Conservation (phyloP, 2,797 vertebrate species). For the Leptoclinus maculatus region DNA sequence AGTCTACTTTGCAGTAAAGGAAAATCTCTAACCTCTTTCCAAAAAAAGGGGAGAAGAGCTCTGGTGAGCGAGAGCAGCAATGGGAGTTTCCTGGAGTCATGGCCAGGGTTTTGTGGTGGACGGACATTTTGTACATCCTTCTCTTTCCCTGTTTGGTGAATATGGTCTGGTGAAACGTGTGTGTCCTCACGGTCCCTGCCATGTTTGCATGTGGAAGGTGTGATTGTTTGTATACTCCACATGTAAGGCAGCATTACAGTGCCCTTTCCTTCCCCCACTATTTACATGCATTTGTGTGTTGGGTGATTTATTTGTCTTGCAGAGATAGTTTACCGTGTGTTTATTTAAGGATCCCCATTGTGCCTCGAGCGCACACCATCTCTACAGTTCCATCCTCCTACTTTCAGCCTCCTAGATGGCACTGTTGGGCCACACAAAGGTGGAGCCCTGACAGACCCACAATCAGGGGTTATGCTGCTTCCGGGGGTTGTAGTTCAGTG, state of each 20-base stretch:
- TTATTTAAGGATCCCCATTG: too few species aligned
- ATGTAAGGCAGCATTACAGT: neutral
- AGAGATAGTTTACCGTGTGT: neutral
- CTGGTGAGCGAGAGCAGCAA: constrained; percentile 40
- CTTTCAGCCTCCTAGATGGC: constrained; percentile 68
- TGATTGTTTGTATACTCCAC: neutral
- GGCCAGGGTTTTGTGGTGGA: neutral
- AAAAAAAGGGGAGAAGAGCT: neutral
- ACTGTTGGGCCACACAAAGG: constrained; percentile 66
- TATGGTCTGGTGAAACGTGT: constrained; percentile 23
- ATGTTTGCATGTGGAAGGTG: neutral
- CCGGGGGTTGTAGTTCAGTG: constrained; percentile 30
- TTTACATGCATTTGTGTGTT: constrained; percentile 24
- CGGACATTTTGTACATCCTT: constrained; percentile 43
- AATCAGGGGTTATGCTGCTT: constrained; percentile 16
- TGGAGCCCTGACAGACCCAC: constrained; percentile 6
- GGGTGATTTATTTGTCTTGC: neutral
- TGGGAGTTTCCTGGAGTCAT: constrained; percentile 52
- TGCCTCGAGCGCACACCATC: neutral
- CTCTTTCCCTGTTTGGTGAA: constrained; percentile 58
- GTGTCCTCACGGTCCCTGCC: neutral
- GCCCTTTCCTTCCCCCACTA: neutral
- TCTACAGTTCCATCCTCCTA: neutral
- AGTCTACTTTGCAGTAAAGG: neutral
- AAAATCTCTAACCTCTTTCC: too few species aligned